A percentile compares a stretch with the other conserved stretches of the same genome.
These are phyloP conservation scores for Saccostrea glomerata DNA, from an alignment of 1,140 invertebrate species.

Conservation along the genomic window DNA sequence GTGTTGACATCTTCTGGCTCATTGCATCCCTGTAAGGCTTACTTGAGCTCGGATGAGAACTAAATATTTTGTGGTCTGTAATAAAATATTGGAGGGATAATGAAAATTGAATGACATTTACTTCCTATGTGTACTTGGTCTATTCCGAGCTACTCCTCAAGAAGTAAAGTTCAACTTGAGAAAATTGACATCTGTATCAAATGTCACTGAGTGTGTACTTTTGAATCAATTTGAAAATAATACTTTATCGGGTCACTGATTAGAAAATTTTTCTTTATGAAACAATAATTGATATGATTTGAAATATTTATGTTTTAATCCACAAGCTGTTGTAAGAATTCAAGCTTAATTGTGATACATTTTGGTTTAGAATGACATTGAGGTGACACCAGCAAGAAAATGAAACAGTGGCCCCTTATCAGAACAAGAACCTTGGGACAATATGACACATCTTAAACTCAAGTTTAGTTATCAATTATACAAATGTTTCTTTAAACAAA, in stretches of 20 bases:
- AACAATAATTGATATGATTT: too few relatives aligned
- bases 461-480: not conserved
- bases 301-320: too few relatives aligned
- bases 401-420: not conserved
- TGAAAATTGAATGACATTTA: not conserved
- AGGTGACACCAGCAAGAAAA: not conserved
- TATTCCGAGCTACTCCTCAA: not conserved
- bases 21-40: not conserved
- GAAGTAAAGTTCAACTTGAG: not conserved
- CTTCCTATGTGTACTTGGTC: not conserved
- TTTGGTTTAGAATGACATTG: not conserved
- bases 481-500: constrained; percentile 2
- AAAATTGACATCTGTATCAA: not conserved
- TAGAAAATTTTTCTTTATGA: too few relatives aligned
- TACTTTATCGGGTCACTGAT: too few relatives aligned
- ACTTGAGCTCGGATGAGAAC: not conserved
- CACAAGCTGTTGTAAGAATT: too few relatives aligned
- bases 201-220: not conserved
- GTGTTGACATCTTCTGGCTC: not conserved
- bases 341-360: not conserved
- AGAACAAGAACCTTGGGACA: not conserved
- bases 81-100: not conserved
- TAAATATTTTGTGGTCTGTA: not conserved
- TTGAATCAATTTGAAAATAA: too few relatives aligned
- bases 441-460: not conserved